A percentile compares a stretch with the other conserved stretches of the same genome.
Conservation (phyloP, 2,888 invertebrate species). For the Alentia gelatinosa region DNA sequence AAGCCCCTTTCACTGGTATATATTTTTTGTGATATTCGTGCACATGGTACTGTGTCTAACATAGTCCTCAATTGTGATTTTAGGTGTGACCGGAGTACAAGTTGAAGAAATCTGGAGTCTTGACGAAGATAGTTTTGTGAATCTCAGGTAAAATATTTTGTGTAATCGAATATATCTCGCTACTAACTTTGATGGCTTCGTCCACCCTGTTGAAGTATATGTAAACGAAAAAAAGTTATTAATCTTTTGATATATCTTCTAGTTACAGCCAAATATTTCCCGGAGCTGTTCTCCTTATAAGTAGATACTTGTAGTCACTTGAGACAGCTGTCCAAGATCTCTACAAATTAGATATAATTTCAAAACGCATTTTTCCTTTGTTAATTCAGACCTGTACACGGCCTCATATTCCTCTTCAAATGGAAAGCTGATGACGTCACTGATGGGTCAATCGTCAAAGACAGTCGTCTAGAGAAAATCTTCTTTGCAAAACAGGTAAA, state of each 20-base stretch:
- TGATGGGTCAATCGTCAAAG: constrained; percentile 84
- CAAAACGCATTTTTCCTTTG: neutral
- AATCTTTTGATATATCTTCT: neutral
- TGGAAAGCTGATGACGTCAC: constrained; percentile 79
- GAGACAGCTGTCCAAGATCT: too few relatives aligned
- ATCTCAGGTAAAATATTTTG: constrained; percentile 92
- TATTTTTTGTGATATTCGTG: too few relatives aligned
- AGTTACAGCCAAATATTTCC: neutral
- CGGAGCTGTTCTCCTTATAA: too few relatives aligned
- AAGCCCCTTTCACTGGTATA: too few relatives aligned
- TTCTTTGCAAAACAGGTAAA: constrained; percentile 98
- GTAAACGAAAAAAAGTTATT: too few relatives aligned
- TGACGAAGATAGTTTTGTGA: constrained; percentile 92
- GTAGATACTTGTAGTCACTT: too few relatives aligned
- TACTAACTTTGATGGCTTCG: too few relatives aligned
- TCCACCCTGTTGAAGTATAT: too few relatives aligned
- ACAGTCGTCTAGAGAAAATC: constrained; percentile 91
- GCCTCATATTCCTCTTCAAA: constrained; percentile 95
- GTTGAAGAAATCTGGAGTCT: constrained; percentile 99
- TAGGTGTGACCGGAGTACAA: constrained; percentile 95
- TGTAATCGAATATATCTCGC: too few relatives aligned
- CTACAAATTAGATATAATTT: neutral
- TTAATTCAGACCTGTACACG: constrained; percentile 93
- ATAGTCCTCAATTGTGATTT: neutral
- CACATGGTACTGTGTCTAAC: too few relatives aligned